These are phyloP conservation scores for Ceramica pisi DNA, from an alignment of 2,888 invertebrate genomes.

Conservation along the genomic window DNA sequence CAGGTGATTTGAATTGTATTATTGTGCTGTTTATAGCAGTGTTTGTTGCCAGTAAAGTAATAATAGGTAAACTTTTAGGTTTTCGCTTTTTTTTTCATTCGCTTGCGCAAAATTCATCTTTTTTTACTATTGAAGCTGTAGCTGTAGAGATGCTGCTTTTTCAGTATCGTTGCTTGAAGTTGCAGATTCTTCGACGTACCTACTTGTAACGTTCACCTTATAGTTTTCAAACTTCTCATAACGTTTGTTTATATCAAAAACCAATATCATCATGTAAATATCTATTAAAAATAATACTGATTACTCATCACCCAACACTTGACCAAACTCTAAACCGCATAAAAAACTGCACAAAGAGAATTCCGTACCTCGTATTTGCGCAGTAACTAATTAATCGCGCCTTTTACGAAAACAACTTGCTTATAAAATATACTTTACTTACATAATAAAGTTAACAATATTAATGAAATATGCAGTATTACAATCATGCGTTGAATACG, in stretches of 20 bases:
- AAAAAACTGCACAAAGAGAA: slow-evolving; percentile 17
- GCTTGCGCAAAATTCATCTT: neutral
- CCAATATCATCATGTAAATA: slow-evolving; percentile 6
- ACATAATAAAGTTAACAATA: slow-evolving; percentile 43
- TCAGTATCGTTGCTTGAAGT: neutral
- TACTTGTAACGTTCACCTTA: neutral
- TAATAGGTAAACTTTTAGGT: neutral
- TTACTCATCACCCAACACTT: slow-evolving; percentile 23
- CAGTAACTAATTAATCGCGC: slow-evolving; percentile 32
- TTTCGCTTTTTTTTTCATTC: neutral
- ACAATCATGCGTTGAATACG: slow-evolving; percentile 52
- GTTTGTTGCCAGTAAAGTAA: neutral
- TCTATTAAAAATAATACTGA: slow-evolving; percentile 17
- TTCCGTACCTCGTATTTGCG: slow-evolving; percentile 33
- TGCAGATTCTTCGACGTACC: neutral
- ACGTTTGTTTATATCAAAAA: slow-evolving; percentile 8
- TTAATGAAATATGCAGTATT: slow-evolving; percentile 49
- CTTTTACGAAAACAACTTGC: slow-evolving; percentile 38
- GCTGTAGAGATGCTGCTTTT: no score
- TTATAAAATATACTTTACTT: slow-evolving; percentile 22
- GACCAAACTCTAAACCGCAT: slow-evolving; percentile 27
- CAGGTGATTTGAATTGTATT: slow-evolving; percentile 8
- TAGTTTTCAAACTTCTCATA: neutral
- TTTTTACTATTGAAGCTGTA: neutral
- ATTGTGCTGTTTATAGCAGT: neutral